Conservation (phyloP, 2,888 invertebrate genomes). For the Trisateles emortualis region DNA sequence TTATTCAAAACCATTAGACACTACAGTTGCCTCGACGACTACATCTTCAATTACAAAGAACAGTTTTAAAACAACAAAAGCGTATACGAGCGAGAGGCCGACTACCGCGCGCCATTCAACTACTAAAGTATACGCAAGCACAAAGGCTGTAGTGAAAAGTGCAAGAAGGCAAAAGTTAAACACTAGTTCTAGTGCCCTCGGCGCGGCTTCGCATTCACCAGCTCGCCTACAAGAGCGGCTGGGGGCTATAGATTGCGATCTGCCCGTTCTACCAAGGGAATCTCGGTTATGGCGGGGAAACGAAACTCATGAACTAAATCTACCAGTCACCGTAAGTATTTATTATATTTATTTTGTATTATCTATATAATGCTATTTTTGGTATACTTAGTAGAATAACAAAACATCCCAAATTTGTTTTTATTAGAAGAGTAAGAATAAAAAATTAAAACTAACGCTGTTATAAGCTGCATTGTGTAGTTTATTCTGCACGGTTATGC, state of each 20-base stretch:
- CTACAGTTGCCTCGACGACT: conserved; percentile 64
- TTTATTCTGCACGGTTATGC: no score
- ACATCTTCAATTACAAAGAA: conserved; percentile 72
- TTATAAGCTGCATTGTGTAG: no score
- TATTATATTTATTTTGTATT: no score
- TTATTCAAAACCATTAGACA: conserved; percentile 65
- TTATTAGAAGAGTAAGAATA: no score
- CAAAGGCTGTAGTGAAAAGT: conserved; percentile 75
- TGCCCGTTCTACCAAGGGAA: conserved; percentile 88
- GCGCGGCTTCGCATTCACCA: conserved; percentile 67
- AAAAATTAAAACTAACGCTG: no score
- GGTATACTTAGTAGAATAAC: no score
- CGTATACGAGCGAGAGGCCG: conserved; percentile 65
- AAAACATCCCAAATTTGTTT: no score
- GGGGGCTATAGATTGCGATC: conserved; percentile 89
- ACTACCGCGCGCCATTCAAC: conserved; percentile 67
- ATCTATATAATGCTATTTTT: no score
- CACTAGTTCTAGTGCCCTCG: conserved; percentile 72
- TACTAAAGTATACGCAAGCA: conserved; percentile 68
- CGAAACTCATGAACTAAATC: conserved; percentile 90
- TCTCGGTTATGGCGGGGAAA: conserved; percentile 90
- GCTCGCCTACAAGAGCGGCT: conserved; percentile 88
- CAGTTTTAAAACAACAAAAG: conserved; percentile 75
- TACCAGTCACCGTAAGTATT: conserved; percentile 88
- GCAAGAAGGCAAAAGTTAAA: conserved; percentile 80